Base-by-base conservation (phyloP, 1,140 invertebrate species). In the Gonioctena quinquepunctata region DNA sequence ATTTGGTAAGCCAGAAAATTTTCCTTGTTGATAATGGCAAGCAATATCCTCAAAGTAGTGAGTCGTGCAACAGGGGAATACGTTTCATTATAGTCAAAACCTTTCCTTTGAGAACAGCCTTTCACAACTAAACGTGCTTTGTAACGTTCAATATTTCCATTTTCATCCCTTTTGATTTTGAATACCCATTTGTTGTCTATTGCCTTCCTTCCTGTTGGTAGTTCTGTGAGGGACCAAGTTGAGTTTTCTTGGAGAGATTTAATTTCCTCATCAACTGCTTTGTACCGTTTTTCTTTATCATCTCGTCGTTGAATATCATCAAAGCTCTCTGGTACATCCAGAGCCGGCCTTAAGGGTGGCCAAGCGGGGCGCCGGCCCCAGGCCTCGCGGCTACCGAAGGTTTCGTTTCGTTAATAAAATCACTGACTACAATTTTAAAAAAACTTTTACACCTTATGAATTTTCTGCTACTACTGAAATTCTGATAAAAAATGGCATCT, bases 91-190 rank as follows among this genome's bases (percentile, higher is more conserved):
- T 57, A 84, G 70, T 85, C 81, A 27, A 72, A 62, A 27, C 79
- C 71, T 73, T 77, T 73, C 63, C 76, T 56, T 73, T 85, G 83
- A 13, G 27, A 72, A 66, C 79, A 85, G 13, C 84, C 83, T 62
- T 59, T 49, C 3, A 80, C 82, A 42, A 86, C 81, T 23, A 84
- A 75, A 23, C 83, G 70, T 26, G 80, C 85, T 67, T 85, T 87
- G 50, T 66, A 70, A 42, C 65, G 64, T 1, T 13, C 16, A 11
- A 18, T 6, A 28, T 63, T 62, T 13, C 66, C 70, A 16, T 13
- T 5, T 33, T 62, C 57, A 25, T 63, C 57, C 66, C 70, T 57
- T 69, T 82, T 83, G 5, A 81, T 67, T 18, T 71, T 76, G 73
- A 82, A 81, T 56, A 78, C 69, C 80, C 81, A 82, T 73, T 77